These are phyloP conservation scores for Rhamnusium bicolor DNA, from an alignment of 2,888 invertebrate species.

Conservation along the genomic window DNA sequence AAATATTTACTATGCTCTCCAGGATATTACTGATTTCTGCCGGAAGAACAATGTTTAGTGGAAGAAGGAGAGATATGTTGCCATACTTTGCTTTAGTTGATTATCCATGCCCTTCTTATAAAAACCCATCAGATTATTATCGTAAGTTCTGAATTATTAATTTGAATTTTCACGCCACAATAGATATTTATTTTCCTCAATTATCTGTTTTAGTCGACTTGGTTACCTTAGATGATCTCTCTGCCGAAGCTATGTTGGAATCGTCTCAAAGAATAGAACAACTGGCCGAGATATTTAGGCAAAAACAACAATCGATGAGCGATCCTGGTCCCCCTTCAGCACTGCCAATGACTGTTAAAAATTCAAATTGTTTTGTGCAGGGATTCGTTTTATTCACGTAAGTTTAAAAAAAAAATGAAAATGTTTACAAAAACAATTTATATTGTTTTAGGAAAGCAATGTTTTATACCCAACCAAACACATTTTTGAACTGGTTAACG, in stretches of 20 bases:
- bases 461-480: constrained; percentile 89
- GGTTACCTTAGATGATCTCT: constrained; percentile 93
- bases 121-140: constrained; percentile 97
- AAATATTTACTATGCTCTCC: constrained; percentile 94
- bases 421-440: constrained; percentile 15
- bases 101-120: constrained; percentile 96
- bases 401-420: constrained; percentile 56
- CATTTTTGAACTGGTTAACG: constrained; percentile 84
- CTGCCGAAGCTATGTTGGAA: constrained; percentile 95
- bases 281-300: constrained; percentile 86
- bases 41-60: constrained; percentile 93
- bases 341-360: constrained; percentile 78
- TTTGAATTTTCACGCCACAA: not conserved
- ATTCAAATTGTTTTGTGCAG: constrained; percentile 80
- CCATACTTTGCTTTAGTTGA: constrained; percentile 90
- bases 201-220: constrained; percentile 83
- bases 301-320: constrained; percentile 77
- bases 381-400: constrained; percentile 80
- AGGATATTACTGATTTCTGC: constrained; percentile 90
- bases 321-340: constrained; percentile 87
- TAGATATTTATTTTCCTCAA: not conserved
- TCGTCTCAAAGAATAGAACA: constrained; percentile 95
- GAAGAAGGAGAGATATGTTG: constrained; percentile 90
- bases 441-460: constrained; percentile 74
- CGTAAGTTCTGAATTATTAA: constrained; percentile 75